Evolutionary conservation across 1,140 invertebrate genomes (phyloP).

Genomic region (Drosophila subobscura): DNA sequence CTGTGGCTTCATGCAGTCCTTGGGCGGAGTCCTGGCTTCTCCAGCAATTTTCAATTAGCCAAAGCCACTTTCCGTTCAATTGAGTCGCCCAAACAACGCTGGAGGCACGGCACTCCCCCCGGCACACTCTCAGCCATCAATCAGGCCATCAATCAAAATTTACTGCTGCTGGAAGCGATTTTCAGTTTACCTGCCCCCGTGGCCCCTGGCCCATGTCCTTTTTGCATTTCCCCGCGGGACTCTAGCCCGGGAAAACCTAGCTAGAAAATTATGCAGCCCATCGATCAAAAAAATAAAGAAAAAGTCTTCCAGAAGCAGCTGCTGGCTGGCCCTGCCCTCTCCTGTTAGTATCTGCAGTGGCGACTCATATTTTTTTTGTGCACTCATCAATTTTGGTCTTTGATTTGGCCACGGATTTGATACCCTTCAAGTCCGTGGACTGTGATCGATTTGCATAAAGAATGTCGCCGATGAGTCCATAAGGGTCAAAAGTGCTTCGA

Average conservation of each 20-base stretch:
- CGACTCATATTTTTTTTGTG: conserved; percentile 19
- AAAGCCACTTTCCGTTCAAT: too few species aligned
- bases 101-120: too few species aligned
- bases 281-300: conserved; percentile 26
- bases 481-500: too few species aligned
- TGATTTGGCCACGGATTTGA: conserved; percentile 22
- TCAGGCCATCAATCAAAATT: conserved; percentile 55
- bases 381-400: conserved; percentile 42
- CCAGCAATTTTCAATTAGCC: too few species aligned
- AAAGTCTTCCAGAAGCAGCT: not conserved
- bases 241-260: too few species aligned
- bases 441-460: too few species aligned
- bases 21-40: too few species aligned
- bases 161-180: conserved; percentile 9
- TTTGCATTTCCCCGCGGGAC: not conserved
- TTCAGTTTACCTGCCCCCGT: conserved; percentile 16
- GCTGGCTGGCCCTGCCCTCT: conserved; percentile 7
- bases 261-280: conserved; percentile 46
- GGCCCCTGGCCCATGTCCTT: conserved; percentile 4
- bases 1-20: too few species aligned
- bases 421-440: too few species aligned
- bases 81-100: too few species aligned
- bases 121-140: conserved; percentile 30
- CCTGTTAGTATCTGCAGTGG: not conserved
- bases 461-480: too few species aligned